phyloP scores from a whole-genome alignment of 2,888 invertebrate genomes.

The Nomada ruficornis region DNA sequence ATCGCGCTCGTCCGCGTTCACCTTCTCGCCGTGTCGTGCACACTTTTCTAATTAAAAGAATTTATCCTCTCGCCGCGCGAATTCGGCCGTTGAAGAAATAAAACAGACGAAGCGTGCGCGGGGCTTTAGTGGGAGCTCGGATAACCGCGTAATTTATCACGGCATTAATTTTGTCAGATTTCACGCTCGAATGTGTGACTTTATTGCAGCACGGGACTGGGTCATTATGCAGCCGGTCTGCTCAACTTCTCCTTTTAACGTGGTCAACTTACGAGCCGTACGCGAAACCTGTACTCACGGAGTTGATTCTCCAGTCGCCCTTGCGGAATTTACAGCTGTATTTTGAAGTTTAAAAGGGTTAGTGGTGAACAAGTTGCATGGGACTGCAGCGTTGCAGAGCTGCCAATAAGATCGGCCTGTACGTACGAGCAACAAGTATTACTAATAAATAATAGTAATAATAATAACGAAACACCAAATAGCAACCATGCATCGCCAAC shows the following conservation, averaged over 20 bases:
- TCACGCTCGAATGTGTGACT: constrained; percentile 37
- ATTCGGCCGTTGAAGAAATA: constrained; percentile 5
- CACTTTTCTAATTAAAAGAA: background rate
- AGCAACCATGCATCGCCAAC: background rate
- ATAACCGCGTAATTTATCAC: constrained; percentile 40
- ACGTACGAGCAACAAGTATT: background rate
- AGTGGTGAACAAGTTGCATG: background rate
- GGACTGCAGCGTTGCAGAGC: background rate
- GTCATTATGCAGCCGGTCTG: constrained; percentile 37
- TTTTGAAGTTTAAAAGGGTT: constrained; percentile 21
- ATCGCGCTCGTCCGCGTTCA: background rate
- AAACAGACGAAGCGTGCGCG: background rate
- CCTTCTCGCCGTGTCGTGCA: no score
- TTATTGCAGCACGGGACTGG: constrained; percentile 30
- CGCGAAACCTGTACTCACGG: constrained; percentile 1
- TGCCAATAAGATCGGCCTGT: background rate
- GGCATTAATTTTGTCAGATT: constrained; percentile 44
- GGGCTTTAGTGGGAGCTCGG: constrained; percentile 8
- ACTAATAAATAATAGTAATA: background rate
- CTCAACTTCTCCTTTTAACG: constrained; percentile 25
- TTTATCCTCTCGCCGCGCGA: background rate
- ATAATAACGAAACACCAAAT: background rate
- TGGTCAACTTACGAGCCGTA: constrained; percentile 1
- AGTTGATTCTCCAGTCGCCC: background rate
- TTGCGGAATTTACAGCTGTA: constrained; percentile 11